Conservation (phyloP, 2,113 vertebrate species). For the Neogobius melanostomus region DNA sequence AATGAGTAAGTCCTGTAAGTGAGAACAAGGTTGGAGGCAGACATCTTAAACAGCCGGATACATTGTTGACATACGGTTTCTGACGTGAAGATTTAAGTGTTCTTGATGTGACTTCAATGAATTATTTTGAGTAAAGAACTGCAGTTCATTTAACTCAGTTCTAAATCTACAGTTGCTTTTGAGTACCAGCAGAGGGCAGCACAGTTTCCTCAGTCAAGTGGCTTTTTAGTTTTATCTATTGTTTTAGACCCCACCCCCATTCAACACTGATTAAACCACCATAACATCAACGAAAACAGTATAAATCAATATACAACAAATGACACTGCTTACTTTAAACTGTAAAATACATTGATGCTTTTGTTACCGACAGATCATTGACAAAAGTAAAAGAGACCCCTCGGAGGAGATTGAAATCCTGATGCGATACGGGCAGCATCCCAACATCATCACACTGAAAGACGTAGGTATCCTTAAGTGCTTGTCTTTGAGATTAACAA, state of each 20-base stretch:
- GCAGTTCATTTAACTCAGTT: background rate
- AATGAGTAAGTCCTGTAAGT: no score
- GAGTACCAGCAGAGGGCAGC: slow-evolving; percentile 66
- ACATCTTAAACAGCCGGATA: no score
- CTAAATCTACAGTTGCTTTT: background rate
- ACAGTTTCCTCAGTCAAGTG: slow-evolving; percentile 10
- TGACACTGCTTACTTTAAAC: no score
- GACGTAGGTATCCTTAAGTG: slow-evolving; percentile 80
- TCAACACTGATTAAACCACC: no score
- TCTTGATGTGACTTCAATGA: no score
- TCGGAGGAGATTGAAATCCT: slow-evolving; percentile 98
- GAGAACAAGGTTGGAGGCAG: no score
- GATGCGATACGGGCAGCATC: slow-evolving; percentile 95
- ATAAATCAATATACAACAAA: no score
- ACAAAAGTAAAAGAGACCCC: slow-evolving; percentile 96
- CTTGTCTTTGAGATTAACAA: background rate
- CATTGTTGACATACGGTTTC: no score
- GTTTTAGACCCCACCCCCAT: background rate
- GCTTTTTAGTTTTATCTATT: background rate
- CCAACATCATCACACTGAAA: slow-evolving; percentile 97
- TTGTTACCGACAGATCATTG: slow-evolving; percentile 84
- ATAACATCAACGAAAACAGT: no score
- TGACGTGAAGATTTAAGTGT: no score
- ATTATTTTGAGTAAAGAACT: no score
- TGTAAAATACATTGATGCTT: slow-evolving; percentile 10